Conservation (phyloP, 2,797 vertebrate genomes). For the Hoplostethus mediterraneus region DNA sequence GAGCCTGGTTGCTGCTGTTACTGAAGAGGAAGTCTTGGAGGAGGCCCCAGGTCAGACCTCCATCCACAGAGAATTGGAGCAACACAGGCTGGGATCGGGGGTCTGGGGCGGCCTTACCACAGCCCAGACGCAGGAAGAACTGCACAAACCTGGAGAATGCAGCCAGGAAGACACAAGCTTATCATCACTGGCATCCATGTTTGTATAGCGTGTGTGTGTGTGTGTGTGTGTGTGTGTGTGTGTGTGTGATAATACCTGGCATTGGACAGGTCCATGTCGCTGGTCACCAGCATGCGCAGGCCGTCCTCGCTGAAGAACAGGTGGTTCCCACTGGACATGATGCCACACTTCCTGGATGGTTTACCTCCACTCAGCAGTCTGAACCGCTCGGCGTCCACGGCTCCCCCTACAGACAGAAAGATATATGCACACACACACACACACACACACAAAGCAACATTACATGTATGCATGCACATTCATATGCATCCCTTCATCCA, state of each 20-base stretch:
- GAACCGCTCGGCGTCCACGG: conserved; percentile 91
- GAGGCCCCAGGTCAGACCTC: conserved; percentile 93
- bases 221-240: conserved; percentile 53
- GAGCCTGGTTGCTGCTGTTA: conserved; percentile 95
- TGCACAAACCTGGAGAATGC: conserved; percentile 91
- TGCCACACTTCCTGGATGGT: conserved; percentile 96
- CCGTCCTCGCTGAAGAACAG: conserved; percentile 98
- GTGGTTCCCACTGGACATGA: conserved; percentile 97
- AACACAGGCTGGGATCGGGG: conserved; percentile 96
- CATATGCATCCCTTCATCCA: too few species aligned
- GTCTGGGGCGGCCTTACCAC: conserved; percentile 95
- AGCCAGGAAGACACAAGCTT: neutral
- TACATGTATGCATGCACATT: conserved; percentile 5
- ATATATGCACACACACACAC: conserved; percentile 17
- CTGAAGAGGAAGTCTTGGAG: conserved; percentile 99
- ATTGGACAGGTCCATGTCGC: conserved; percentile 94
- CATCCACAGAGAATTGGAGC: conserved; percentile 95
- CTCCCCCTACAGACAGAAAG: conserved; percentile 80
- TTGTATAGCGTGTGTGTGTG: neutral
- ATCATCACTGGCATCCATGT: neutral
- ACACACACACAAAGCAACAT: conserved; percentile 9
- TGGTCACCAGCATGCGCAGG: conserved; percentile 95
- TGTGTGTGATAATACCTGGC: conserved; percentile 88
- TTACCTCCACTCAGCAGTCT: conserved; percentile 94
- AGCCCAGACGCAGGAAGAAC: conserved; percentile 97